Conservation (phyloP, 2,888 invertebrate species). For the Zhuqinia jingwanae region DNA sequence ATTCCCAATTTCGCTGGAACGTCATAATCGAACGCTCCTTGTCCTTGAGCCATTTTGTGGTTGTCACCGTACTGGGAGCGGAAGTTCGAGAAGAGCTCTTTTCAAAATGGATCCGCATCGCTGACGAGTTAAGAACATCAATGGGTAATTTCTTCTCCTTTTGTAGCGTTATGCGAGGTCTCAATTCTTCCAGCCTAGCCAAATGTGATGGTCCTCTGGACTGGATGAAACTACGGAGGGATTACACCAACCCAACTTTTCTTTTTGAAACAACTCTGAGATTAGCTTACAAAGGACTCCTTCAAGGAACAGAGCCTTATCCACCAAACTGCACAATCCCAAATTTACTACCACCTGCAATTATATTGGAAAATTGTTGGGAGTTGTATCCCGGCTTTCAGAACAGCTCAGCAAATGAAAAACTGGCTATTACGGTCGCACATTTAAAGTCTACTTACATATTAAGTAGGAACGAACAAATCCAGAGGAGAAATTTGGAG, state of each 20-base stretch:
- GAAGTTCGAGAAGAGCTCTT: constrained; percentile 74
- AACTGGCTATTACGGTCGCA: constrained; percentile 70
- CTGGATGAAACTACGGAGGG: constrained; percentile 76
- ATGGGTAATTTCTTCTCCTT: constrained; percentile 79
- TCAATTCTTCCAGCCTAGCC: constrained; percentile 74
- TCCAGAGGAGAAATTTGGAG: constrained; percentile 75
- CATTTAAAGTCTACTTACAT: constrained; percentile 71
- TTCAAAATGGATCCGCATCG: constrained; percentile 77
- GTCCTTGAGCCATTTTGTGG: constrained; percentile 76
- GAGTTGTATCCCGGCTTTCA: constrained; percentile 71
- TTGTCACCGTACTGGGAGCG: constrained; percentile 69
- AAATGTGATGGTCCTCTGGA: constrained; percentile 75
- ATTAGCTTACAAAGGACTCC: constrained; percentile 74
- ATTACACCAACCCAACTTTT: constrained; percentile 76
- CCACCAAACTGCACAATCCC: constrained; percentile 78
- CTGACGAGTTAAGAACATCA: constrained; percentile 74
- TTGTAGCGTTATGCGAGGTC: constrained; percentile 76
- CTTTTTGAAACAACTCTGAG: constrained; percentile 77
- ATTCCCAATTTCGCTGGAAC: constrained; percentile 76
- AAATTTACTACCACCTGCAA: constrained; percentile 72
- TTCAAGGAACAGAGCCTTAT: constrained; percentile 77
- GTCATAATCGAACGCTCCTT: constrained; percentile 76
- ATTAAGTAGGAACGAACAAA: constrained; percentile 63
- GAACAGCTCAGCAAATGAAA: constrained; percentile 67
- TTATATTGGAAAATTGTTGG: constrained; percentile 75